Percentiles rank a stretch among this genome's conserved stretches.
Evolutionary conservation across 2,888 invertebrate genomes (phyloP).

Genomic region (Hirtodrosophila trivittata): DNA sequence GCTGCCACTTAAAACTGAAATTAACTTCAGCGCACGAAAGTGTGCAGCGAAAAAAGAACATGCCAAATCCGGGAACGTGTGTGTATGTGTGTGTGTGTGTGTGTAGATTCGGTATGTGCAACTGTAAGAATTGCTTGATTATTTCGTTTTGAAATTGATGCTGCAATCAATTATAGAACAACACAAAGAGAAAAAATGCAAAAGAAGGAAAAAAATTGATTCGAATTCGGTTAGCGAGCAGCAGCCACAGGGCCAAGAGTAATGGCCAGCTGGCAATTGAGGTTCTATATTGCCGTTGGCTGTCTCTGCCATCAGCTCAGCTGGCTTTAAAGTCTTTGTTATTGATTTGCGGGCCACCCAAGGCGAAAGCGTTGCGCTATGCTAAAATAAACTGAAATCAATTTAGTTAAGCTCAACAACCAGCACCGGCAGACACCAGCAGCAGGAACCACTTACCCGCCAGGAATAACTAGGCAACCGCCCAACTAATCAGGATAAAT

Average conservation of each 20-base stretch:
- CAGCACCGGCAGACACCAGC: slow-evolving; percentile 9
- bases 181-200: slow-evolving; percentile 38
- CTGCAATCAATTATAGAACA: slow-evolving; percentile 71
- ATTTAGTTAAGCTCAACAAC: slow-evolving; percentile 64
- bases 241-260: slow-evolving; percentile 45
- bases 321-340: slow-evolving; percentile 63
- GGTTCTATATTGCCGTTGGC: slow-evolving; percentile 36
- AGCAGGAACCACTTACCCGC: slow-evolving; percentile 12
- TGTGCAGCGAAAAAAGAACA: slow-evolving; percentile 55
- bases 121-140: slow-evolving; percentile 58
- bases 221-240: slow-evolving; percentile 47
- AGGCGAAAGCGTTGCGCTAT: slow-evolving; percentile 40
- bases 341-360: slow-evolving; percentile 53
- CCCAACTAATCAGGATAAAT: slow-evolving; percentile 76
- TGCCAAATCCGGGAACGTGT: slow-evolving; percentile 32
- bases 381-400: slow-evolving; percentile 78
- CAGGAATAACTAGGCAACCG: neutral
- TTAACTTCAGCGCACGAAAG: slow-evolving; percentile 67
- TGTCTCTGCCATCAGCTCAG: slow-evolving; percentile 27
- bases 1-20: slow-evolving; percentile 69
- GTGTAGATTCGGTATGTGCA: slow-evolving; percentile 7
- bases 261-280: slow-evolving; percentile 53
- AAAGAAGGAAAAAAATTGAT: slow-evolving; percentile 30
- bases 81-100: slow-evolving; percentile 12
- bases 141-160: slow-evolving; percentile 74